Base-by-base conservation (phyloP, 1,140 invertebrate species). In the Lepidurus packardi region DNA sequence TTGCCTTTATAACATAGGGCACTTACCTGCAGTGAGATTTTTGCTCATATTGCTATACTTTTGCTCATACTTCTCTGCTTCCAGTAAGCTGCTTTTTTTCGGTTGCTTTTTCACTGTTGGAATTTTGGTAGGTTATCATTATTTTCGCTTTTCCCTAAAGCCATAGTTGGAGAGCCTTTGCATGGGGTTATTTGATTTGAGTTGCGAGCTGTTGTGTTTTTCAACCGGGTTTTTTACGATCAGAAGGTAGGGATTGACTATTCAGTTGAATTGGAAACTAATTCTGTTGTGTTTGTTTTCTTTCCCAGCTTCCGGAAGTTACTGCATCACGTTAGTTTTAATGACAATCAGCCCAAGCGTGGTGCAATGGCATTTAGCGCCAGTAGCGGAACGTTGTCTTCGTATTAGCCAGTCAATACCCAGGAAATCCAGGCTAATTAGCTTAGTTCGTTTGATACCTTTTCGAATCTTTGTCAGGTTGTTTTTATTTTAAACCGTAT, bases 101-200 rank as follows among this genome's bases (percentile, higher is more conserved):
- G 53, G 53, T 65, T 65, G 53, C 13, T 65, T 65, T 65, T 65
- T 65, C 53, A 65, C 53, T 65, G 9, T 21, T 21, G 21, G 21
- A 65, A n/a, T 65, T 65, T 65, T 65, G 53, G 53, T 65, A 65
- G 53, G 53, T 65, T 65, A 21, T 65, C 53, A 21, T 21, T 65
- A 65, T 65, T 65, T 21, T 65, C 53, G 53, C 53, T 65, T 65
- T 65, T 65, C 53, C 53, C 53, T 65, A 65, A 65, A 65, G 53
- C 53, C 53, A 21, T 65, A 65, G 53, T 65, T 65, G 53, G 53
- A 13, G 53, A 65, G 53, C 53, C 53, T 11, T 65, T 65, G 53
- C 53, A 65, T 65, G 53, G 53, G 53, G 53, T 65, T 65, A 65
- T 65, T 65, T 65, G n/a, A 65, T 13, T 65, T 65, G 13, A 9